These are phyloP conservation scores for Agonopterix subpropinquella DNA, from an alignment of 2,888 invertebrate species.

Conservation along the genomic window DNA sequence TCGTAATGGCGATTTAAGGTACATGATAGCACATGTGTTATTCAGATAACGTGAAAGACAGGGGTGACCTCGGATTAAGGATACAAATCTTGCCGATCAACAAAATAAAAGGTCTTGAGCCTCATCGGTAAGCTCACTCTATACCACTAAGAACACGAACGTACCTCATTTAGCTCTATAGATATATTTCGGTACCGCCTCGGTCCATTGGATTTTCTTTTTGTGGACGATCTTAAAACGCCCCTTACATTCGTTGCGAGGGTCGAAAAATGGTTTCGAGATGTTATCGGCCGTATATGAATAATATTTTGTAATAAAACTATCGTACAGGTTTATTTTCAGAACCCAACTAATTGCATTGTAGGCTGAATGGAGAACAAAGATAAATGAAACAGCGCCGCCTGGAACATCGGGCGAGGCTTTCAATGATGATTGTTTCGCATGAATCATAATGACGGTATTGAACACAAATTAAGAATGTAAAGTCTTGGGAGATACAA, in stretches of 20 bases:
- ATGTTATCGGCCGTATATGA: slow-evolving; percentile 49
- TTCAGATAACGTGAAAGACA: neutral
- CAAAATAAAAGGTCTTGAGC: slow-evolving; percentile 9
- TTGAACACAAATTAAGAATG: slow-evolving; percentile 40
- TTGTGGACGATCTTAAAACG: slow-evolving; percentile 38
- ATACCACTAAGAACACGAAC: slow-evolving; percentile 1
- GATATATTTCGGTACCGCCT: slow-evolving; percentile 16
- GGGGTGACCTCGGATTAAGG: slow-evolving; percentile 1
- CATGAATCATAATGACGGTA: slow-evolving; percentile 29
- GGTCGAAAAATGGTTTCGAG: slow-evolving; percentile 36
- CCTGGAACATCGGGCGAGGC: slow-evolving; percentile 25
- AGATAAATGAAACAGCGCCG: slow-evolving; percentile 32
- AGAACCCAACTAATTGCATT: slow-evolving; percentile 46
- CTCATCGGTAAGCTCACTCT: slow-evolving; percentile 1
- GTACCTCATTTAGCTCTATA: slow-evolving; percentile 11
- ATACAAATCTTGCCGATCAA: slow-evolving; percentile 11
- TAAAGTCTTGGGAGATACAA: slow-evolving; percentile 23
- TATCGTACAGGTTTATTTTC: slow-evolving; percentile 40
- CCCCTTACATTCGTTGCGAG: slow-evolving; percentile 43
- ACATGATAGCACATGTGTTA: neutral
- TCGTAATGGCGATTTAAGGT: neutral
- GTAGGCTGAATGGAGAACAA: slow-evolving; percentile 46
- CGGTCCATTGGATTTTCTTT: slow-evolving; percentile 40
- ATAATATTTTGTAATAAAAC: slow-evolving; percentile 49
- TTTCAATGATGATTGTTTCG: slow-evolving; percentile 46